Evolutionary conservation across 2,113 vertebrate species (phyloP).

Genomic region (Casuarius casuarius): DNA sequence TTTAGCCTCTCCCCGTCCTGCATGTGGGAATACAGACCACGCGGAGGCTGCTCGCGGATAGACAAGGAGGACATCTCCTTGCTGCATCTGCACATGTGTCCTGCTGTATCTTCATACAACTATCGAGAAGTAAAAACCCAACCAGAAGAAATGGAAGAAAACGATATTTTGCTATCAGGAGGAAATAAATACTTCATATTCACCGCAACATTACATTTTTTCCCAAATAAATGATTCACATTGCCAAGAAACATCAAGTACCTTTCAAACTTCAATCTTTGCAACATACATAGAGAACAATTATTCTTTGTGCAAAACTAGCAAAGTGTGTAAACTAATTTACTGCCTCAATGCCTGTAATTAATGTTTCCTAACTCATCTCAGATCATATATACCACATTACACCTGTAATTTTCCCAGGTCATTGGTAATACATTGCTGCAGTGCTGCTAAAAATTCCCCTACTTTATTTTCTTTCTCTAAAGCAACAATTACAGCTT

Average conservation of each 20-base stretch:
- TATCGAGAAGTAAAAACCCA: background rate
- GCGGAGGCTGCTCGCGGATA: rapidly evolving
- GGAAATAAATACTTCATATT: background rate
- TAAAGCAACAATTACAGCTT: background rate
- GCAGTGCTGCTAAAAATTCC: constrained; percentile 11
- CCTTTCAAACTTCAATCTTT: constrained; percentile 1
- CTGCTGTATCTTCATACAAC: background rate
- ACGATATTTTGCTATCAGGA: background rate
- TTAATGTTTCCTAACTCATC: constrained; percentile 61
- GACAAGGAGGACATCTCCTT: background rate
- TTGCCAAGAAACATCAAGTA: background rate
- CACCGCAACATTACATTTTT: background rate
- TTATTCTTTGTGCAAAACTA: constrained; percentile 51
- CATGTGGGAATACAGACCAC: background rate
- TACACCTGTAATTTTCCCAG: constrained; percentile 61
- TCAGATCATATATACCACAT: constrained; percentile 12
- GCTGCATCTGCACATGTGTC: background rate
- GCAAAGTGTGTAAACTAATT: constrained; percentile 68
- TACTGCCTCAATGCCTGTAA: constrained; percentile 61
- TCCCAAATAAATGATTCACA: background rate
- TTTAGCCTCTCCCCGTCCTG: background rate
- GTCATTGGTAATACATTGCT: constrained; percentile 1
- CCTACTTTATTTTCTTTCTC: background rate
- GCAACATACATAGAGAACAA: background rate
- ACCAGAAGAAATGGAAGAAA: background rate